Conservation (phyloP, 2,797 vertebrate genomes). For the Esox masquinongy region DNA sequence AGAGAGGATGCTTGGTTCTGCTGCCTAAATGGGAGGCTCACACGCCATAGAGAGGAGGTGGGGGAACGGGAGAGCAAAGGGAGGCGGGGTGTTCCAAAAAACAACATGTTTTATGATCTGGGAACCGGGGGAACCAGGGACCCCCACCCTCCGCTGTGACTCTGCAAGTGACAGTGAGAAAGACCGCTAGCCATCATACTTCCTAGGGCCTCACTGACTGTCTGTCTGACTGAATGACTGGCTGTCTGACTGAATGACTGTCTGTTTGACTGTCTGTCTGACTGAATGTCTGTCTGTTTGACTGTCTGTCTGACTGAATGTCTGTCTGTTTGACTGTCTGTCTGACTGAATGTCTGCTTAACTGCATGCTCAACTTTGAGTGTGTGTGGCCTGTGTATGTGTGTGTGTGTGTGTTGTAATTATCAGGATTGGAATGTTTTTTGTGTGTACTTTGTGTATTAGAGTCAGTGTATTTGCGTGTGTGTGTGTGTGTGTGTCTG, state of each 20-base stretch:
- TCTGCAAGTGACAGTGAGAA: not conserved
- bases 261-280: not conserved
- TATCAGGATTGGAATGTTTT: not conserved
- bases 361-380: not conserved
- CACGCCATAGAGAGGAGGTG: not conserved
- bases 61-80: not conserved
- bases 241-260: not conserved
- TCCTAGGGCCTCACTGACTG: not conserved
- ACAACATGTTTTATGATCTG: slow-evolving; percentile 2
- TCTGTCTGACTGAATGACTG: not conserved
- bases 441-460: not conserved
- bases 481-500: no score
- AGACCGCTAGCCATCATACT: not conserved
- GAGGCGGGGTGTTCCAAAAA: not conserved
- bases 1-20: slow-evolving; percentile 7
- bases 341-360: not conserved
- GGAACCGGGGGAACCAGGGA: not conserved
- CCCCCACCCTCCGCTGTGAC: not conserved
- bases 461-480: not conserved
- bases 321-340: not conserved
- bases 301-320: not conserved
- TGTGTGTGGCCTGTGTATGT: not conserved
- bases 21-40: slow-evolving; percentile 5
- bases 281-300: not conserved
- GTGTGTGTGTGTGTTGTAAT: not conserved